Percentiles rank a stretch among this genome's conserved stretches.
These are phyloP conservation scores for Mellilla xanthometata DNA, from an alignment of 2,888 invertebrate species.

Conservation along the genomic window DNA sequence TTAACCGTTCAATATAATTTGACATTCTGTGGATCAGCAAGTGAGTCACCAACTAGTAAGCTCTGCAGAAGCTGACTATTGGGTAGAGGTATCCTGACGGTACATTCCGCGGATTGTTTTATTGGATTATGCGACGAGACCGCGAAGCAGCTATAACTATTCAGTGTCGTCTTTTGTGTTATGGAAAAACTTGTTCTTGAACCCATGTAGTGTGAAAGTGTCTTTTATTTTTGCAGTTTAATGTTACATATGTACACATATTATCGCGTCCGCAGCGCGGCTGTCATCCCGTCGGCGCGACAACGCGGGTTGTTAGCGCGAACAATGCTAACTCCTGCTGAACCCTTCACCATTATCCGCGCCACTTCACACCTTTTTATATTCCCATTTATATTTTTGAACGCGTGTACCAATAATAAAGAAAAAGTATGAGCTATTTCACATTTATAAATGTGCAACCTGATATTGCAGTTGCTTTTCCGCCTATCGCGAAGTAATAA, in stretches of 20 bases:
- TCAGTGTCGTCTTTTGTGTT: slow-evolving; percentile 83
- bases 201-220: slow-evolving; percentile 82
- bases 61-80: background rate
- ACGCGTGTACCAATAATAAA: slow-evolving; percentile 18
- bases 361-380: slow-evolving; percentile 29
- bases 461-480: slow-evolving; percentile 16
- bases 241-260: slow-evolving; percentile 83
- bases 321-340: slow-evolving; percentile 57
- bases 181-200: slow-evolving; percentile 83
- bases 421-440: slow-evolving; percentile 16
- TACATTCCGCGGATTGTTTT: slow-evolving; percentile 81
- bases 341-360: slow-evolving; percentile 50
- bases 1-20: too few relatives aligned
- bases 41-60: too few relatives aligned
- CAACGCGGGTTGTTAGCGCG: slow-evolving; percentile 62
- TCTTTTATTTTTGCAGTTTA: slow-evolving; percentile 82
- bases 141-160: slow-evolving; percentile 82
- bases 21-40: too few relatives aligned
- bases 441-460: slow-evolving; percentile 11
- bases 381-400: slow-evolving; percentile 23
- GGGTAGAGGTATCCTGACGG: slow-evolving; percentile 53
- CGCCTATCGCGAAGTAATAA: slow-evolving; percentile 14
- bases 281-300: slow-evolving; percentile 59
- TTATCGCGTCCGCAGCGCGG: slow-evolving; percentile 69
- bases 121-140: slow-evolving; percentile 81